These are phyloP conservation scores for Gymnopithys bicolor DNA, from an alignment of 2,797 vertebrate genomes.

Conservation along the genomic window DNA sequence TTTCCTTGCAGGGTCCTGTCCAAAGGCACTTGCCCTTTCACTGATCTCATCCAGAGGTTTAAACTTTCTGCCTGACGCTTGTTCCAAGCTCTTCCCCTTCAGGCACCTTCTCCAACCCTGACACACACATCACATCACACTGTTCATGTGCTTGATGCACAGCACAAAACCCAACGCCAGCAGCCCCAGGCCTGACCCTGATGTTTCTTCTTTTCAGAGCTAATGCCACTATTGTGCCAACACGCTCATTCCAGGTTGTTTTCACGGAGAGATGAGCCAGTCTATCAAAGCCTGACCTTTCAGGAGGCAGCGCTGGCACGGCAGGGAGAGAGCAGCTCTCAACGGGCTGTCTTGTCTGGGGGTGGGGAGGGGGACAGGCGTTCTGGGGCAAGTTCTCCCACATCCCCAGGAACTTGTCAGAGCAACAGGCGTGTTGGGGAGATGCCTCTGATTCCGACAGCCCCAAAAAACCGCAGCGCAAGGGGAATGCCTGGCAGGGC, in stretches of 20 bases:
- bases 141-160: background rate
- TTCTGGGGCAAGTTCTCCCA: background rate
- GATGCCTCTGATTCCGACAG: background rate
- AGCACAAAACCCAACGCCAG: background rate
- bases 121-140: background rate
- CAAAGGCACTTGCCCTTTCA: background rate
- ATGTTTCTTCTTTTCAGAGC: background rate
- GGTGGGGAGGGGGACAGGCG: background rate
- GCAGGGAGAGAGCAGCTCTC: background rate
- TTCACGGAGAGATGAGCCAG: background rate
- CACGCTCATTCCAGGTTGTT: background rate
- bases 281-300: background rate
- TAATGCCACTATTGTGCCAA: background rate
- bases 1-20: background rate
- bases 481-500: background rate
- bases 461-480: background rate
- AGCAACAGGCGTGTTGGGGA: background rate
- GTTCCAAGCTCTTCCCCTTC: background rate
- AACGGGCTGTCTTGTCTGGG: background rate
- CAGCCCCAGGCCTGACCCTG: background rate
- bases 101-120: background rate
- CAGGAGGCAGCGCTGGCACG: background rate
- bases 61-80: background rate
- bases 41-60: background rate
- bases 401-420: background rate